A percentile compares a stretch with the other conserved stretches of the same genome.
Evolutionary conservation across 2,888 invertebrate species (phyloP).

Genomic region (Scrobipalpa costella): DNA sequence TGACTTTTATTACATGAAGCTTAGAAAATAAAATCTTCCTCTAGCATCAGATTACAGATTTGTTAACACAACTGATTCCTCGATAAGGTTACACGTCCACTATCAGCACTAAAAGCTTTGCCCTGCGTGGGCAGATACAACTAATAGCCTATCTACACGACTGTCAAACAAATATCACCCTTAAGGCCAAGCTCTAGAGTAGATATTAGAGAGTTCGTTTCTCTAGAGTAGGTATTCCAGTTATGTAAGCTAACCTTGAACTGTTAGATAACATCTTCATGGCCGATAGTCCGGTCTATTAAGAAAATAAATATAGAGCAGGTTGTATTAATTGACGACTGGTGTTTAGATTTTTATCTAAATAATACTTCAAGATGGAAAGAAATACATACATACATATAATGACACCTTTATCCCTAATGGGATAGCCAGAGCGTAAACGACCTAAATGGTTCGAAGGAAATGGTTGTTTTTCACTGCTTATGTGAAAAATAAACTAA

Average conservation of each 20-base stretch:
- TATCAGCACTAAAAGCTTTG: constrained; percentile 57
- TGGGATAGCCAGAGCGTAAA: too few species aligned
- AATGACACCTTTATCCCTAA: too few species aligned
- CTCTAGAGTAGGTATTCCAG: constrained; percentile 6
- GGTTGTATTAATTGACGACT: too few species aligned
- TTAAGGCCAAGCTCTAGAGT: background rate
- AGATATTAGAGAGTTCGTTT: background rate
- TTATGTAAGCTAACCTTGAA: constrained; percentile 18
- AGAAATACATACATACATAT: too few species aligned
- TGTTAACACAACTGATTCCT: background rate
- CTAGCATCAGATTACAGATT: background rate
- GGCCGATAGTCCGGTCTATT: constrained; percentile 4
- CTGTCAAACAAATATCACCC: constrained; percentile 1
- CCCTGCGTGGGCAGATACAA: constrained; percentile 27
- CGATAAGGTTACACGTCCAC: constrained; percentile 31
- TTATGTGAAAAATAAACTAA: too few species aligned
- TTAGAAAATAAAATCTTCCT: background rate
- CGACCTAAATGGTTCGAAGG: too few species aligned
- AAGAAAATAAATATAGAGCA: background rate
- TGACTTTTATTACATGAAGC: background rate
- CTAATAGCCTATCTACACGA: background rate
- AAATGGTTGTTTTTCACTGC: too few species aligned
- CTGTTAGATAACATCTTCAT: constrained; percentile 21
- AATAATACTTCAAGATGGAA: too few species aligned
- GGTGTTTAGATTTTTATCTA: too few species aligned